Evolutionary conservation across 2,113 vertebrate genomes (phyloP), one percentile per base, ranked within the genome.

Genomic region (Ophiodon elongatus): DNA sequence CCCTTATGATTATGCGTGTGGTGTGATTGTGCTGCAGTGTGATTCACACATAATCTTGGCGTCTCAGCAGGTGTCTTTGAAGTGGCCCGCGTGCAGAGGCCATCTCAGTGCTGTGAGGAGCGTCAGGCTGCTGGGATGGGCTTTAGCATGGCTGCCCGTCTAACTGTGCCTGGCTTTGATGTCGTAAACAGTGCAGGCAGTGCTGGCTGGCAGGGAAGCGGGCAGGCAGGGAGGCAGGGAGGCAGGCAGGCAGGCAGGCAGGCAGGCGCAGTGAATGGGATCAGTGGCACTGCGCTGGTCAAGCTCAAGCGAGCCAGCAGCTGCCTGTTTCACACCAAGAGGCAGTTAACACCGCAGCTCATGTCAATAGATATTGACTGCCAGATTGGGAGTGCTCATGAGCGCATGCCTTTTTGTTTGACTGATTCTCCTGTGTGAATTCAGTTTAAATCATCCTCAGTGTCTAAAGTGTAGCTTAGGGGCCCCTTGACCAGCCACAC

Each of bases 281-380:
- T 94, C 86, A 92, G 90, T 83, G 79, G 90, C 88, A 81, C 86
- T 79, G 88, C 39, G 54, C 83, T 87, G 93, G 93, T 92, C 90
- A 87, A 90, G 91, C 91, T 87, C 88, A 88, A 80, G 68, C 77
- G 15, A 86, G 91, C 87, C 87, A 89, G 89, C 89, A 82, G 90
- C 91, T 89, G 91, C 83, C 89, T 84, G 88, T 82, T 89, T 91
- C 91, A 85, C 93, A 91, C 84, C 80, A 64, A 85, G 84, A 92
- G 85, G 80, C 86, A 76, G 87, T 90, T 92, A 91, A 90, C 93
- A 72, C 86, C 65, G 39, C 88, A 69, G 76, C 85, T 87, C 83
- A 54, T 86, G 92, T 93, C 92, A 91, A 93, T 93, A 92, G 85
- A 93, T 93, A 94, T 93, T 87, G 92, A 92, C 91, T 89, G 83